Base-by-base conservation (phyloP, 2,888 invertebrate genomes). In the Lycocerus yunnanus region DNA sequence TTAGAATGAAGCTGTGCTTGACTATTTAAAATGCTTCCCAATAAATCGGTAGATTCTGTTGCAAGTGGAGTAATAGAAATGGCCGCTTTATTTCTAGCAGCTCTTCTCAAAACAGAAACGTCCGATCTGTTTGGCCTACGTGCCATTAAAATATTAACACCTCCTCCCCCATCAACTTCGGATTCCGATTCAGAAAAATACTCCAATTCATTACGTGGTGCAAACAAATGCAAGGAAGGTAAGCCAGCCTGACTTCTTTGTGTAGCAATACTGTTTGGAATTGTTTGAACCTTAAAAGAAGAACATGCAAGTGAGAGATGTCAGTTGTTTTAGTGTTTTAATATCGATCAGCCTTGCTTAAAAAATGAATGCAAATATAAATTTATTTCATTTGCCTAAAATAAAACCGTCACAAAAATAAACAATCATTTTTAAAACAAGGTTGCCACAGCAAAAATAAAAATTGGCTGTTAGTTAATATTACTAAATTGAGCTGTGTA, bases 1-100 rank as follows among this genome's bases (percentile, higher is more conserved):
- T 90, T 92, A 6, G 92, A 92, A 84, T 93, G 93, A 87, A 94
- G 90, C 74, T 91, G 88, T 68, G 92, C 90, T 85, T 95, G 95
- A 79, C 91, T 90, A 77, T 91, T 91, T 81, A 95, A 87, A 79
- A 95, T 94, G 81, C 89, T 91, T 24, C 91, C 91, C 5, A 95
- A 86, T 9, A 95, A 82, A 86, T 95, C 93, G 0, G 90, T 87
- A 10, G 88, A 87, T n/a, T 89, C 83, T 1, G 86, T 76, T 16
- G 88, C 87, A 78, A 84, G 86, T 15, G 88, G 84, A 58, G 88
- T 88, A 9, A 88, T 61, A 87, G 80, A 16, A 67, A 4, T 85
- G 81, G 13, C 80, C 84, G 88, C 87, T 83, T 91, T 91, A 74
- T 90, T 85, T 74, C 90, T 85, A 4, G 83, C 82, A 13, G 81